phyloP scores from a whole-genome alignment of 2,113 vertebrate genomes.

The Pseudois nayaur region DNA sequence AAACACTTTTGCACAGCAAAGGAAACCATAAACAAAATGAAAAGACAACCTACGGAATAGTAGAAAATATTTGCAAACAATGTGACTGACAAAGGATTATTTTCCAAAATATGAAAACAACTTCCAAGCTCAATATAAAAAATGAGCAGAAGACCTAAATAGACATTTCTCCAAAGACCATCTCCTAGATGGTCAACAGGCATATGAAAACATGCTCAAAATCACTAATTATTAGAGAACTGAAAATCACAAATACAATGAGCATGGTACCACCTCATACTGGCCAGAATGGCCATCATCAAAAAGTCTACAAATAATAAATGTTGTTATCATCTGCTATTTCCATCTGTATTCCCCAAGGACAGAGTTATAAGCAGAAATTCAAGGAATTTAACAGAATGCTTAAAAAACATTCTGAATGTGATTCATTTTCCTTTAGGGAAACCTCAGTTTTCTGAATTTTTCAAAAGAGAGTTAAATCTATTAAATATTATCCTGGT shows the following conservation, averaged over 20 bases:
- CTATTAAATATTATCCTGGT: not conserved
- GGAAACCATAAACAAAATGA: not conserved
- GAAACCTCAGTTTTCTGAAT: not conserved
- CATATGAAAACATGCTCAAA: not conserved
- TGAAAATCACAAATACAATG: not conserved
- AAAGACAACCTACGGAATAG: not conserved
- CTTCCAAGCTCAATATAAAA: not conserved
- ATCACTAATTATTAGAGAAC: not conserved
- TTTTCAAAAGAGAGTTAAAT: not conserved
- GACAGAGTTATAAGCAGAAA: constrained; percentile 13
- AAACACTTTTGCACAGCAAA: not conserved
- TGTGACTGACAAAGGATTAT: not conserved
- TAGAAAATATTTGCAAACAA: not conserved
- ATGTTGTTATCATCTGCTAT: not conserved
- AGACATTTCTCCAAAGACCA: not conserved
- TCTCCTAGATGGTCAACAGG: not conserved
- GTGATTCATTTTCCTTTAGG: not conserved
- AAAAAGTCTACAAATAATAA: not conserved
- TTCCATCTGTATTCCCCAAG: not conserved
- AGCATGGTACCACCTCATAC: not conserved
- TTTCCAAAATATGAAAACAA: not conserved
- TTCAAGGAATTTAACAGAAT: constrained; percentile 20
- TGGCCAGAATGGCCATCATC: not conserved
- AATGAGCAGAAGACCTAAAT: not conserved
- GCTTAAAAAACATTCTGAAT: not conserved